Conservation (phyloP, 2,797 vertebrate genomes). For the Eulemur mongoz region DNA sequence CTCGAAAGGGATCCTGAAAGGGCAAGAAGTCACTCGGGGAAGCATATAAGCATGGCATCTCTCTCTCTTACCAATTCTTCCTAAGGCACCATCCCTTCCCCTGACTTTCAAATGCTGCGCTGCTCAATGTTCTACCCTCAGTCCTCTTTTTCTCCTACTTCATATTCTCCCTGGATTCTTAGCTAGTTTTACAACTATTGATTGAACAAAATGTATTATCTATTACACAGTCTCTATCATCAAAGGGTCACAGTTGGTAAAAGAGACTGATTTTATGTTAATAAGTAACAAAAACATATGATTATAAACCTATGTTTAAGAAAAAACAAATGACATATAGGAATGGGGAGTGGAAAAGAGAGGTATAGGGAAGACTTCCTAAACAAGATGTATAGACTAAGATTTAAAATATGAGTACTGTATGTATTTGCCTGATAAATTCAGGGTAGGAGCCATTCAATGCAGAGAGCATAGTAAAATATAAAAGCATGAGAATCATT, state of each 20-base stretch:
- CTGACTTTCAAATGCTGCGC: neutral
- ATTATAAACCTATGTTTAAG: conserved; percentile 14
- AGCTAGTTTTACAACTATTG: neutral
- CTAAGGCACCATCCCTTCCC: neutral
- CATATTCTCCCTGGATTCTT: neutral
- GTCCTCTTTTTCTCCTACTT: neutral
- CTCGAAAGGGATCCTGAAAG: neutral
- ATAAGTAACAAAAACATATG: conserved; percentile 6
- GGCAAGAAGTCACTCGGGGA: neutral
- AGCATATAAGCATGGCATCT: neutral
- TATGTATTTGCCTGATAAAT: neutral
- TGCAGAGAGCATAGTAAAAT: neutral
- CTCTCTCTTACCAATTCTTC: neutral
- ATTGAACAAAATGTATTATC: conserved; percentile 22
- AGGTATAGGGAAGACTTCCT: neutral
- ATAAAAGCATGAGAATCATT: conserved; percentile 4
- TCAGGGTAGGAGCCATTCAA: neutral
- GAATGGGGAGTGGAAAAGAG: neutral
- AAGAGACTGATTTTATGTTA: neutral
- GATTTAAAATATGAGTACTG: neutral
- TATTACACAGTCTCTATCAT: neutral
- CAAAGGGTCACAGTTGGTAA: neutral
- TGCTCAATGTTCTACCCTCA: neutral
- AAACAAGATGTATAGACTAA: neutral
- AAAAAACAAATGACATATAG: conserved; percentile 1